A percentile compares a stretch with the other conserved stretches of the same genome.
Conservation (phyloP, 2,888 invertebrate species). For the Oscheius sp. region DNA sequence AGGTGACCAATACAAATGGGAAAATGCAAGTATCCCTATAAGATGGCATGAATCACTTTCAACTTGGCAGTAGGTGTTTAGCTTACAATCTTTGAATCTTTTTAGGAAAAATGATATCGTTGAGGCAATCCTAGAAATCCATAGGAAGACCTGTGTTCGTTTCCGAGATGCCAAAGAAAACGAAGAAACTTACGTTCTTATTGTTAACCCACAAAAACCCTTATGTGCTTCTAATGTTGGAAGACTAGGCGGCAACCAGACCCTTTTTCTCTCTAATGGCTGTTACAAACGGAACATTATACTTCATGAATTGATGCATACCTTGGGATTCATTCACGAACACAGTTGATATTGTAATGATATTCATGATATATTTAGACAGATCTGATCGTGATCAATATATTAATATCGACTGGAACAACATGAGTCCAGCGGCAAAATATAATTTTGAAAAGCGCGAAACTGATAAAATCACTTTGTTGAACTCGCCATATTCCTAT, state of each 20-base stretch:
- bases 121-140: slow-evolving; percentile 18
- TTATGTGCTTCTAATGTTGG: slow-evolving; percentile 17
- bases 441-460: slow-evolving; percentile 7
- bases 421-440: background rate
- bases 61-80: no score
- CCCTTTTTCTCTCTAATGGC: background rate
- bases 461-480: background rate
- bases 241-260: slow-evolving; percentile 5
- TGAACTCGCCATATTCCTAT: slow-evolving; percentile 13
- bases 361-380: background rate
- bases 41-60: no score
- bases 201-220: background rate
- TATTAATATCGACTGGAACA: background rate
- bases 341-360: background rate
- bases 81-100: no score
- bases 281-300: slow-evolving; percentile 2
- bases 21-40: no score
- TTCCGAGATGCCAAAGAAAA: background rate
- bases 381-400: slow-evolving; percentile 9
- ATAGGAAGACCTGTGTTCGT: slow-evolving; percentile 4
- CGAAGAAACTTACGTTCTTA: background rate
- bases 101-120: slow-evolving; percentile 5
- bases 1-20: no score
- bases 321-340: slow-evolving; percentile 21
- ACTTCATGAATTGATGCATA: slow-evolving; percentile 18